Evolutionary conservation across 2,888 invertebrate species (phyloP).

Genomic region (Himalopsyche tibetana): DNA sequence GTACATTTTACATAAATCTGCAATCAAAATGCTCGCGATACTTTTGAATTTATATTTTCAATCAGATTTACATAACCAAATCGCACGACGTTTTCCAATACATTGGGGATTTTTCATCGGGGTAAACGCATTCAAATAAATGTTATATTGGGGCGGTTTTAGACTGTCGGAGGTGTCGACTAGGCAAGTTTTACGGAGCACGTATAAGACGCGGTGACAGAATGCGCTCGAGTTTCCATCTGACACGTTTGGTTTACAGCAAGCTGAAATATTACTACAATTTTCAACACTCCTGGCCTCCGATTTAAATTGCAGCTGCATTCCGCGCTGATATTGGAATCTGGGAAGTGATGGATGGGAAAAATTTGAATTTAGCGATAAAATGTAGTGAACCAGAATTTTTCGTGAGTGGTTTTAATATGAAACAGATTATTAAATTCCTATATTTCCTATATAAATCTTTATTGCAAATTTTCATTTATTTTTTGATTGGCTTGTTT

Average conservation of each 20-base stretch:
- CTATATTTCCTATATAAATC: too few relatives aligned
- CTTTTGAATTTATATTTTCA: too few relatives aligned
- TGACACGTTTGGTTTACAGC: slow-evolving; percentile 41
- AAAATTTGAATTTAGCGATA: slow-evolving; percentile 18
- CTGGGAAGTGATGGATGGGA: slow-evolving; percentile 1
- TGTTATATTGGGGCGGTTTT: slow-evolving; percentile 28
- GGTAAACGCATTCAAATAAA: slow-evolving; percentile 27
- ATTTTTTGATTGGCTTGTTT: too few relatives aligned
- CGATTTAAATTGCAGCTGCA: slow-evolving; percentile 41
- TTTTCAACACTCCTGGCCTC: slow-evolving; percentile 36
- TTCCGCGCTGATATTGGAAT: slow-evolving; percentile 35
- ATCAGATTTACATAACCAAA: background rate
- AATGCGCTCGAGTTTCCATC: slow-evolving; percentile 12
- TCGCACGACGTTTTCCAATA: slow-evolving; percentile 1
- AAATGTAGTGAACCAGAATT: background rate
- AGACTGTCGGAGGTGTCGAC: slow-evolving; percentile 31
- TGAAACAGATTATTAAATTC: background rate
- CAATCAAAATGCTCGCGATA: too few relatives aligned
- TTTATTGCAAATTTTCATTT: too few relatives aligned
- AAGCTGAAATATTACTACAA: slow-evolving; percentile 36
- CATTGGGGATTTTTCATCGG: background rate
- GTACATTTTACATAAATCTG: too few relatives aligned
- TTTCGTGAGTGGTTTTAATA: background rate
- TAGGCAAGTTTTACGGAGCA: slow-evolving; percentile 1
- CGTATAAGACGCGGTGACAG: slow-evolving; percentile 43